Percentiles rank a stretch among this genome's conserved stretches.
These are phyloP conservation scores for Ictalurus punctatus DNA, from an alignment of 2,113 vertebrate species.

Conservation along the genomic window DNA sequence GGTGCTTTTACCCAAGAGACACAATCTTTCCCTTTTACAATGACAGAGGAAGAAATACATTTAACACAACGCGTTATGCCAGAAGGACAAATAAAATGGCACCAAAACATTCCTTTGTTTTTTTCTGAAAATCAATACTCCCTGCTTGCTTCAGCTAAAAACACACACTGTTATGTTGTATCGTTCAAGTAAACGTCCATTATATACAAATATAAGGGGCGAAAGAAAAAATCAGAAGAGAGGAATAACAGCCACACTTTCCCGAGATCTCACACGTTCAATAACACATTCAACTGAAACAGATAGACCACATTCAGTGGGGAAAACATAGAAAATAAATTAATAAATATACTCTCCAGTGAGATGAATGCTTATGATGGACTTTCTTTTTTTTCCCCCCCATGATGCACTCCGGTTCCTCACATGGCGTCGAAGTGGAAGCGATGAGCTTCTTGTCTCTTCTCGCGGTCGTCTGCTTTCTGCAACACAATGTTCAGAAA, in stretches of 20 bases:
- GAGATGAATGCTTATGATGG: slow-evolving; percentile 27
- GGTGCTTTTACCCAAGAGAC: not conserved
- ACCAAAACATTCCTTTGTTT: not conserved
- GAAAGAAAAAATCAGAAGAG: not conserved
- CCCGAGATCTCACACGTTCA: not conserved
- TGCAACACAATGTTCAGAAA: slow-evolving; percentile 67
- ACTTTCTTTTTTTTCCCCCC: slow-evolving; percentile 20
- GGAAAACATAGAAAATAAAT: slow-evolving; percentile 23
- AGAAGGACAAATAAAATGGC: slow-evolving; percentile 20
- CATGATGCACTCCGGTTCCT: slow-evolving; percentile 56
- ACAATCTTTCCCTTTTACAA: slow-evolving; percentile 3
- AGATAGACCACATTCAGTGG: slow-evolving; percentile 20
- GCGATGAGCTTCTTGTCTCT: slow-evolving; percentile 95
- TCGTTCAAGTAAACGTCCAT: slow-evolving; percentile 2
- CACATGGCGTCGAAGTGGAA: slow-evolving; percentile 99
- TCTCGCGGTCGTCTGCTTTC: slow-evolving; percentile 99
- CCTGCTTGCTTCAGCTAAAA: not conserved
- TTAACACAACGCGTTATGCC: slow-evolving; percentile 5
- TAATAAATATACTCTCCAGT: slow-evolving; percentile 24
- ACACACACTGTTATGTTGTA: not conserved
- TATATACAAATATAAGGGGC: not conserved
- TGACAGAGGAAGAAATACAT: not conserved
- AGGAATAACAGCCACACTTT: not conserved
- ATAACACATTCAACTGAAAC: slow-evolving; percentile 14
- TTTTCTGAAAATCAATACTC: slow-evolving; percentile 18